A percentile compares a stretch with the other conserved stretches of the same genome.
phyloP scores from a whole-genome alignment of 92 coral and sea anemone genomes.

The Porites evermanni region DNA sequence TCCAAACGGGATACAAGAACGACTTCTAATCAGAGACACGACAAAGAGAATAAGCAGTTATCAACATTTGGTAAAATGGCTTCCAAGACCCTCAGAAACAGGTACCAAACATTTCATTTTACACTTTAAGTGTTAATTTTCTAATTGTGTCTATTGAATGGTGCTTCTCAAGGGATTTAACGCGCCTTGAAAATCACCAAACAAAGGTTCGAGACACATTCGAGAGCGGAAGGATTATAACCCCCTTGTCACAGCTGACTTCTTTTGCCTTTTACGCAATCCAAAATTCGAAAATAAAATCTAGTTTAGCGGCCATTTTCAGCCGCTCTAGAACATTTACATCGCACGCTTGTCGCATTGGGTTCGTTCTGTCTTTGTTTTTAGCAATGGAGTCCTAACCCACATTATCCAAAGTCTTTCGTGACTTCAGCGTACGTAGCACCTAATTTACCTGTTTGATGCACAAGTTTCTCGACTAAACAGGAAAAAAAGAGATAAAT shows the following conservation, averaged over 20 bases:
- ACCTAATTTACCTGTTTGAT: too few relatives aligned
- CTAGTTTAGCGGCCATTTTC: not conserved
- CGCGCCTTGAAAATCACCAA: not conserved
- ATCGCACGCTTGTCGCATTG: not conserved
- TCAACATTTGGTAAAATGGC: slow-evolving; percentile 45
- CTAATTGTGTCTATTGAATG: not conserved
- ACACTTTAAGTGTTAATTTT: not conserved
- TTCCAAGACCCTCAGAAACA: slow-evolving; percentile 53
- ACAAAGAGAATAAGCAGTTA: slow-evolving; percentile 11
- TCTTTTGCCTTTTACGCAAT: not conserved
- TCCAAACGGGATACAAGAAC: slow-evolving; percentile 38
- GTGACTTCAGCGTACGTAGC: too few relatives aligned
- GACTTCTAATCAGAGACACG: not conserved
- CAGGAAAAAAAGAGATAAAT: not conserved
- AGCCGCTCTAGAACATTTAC: not conserved
- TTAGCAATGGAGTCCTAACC: not conserved
- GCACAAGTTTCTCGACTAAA: too few relatives aligned
- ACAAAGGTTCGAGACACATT: not conserved
- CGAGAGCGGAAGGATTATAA: not conserved
- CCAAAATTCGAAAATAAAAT: not conserved
- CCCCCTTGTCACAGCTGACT: slow-evolving; percentile 10
- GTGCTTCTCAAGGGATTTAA: slow-evolving; percentile 26
- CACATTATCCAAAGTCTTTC: too few relatives aligned
- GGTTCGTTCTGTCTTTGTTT: not conserved
- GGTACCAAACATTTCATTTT: slow-evolving; percentile 18